Evolutionary conservation across 2,888 invertebrate genomes (phyloP).

Genomic region (Ferdinandea cuprea): DNA sequence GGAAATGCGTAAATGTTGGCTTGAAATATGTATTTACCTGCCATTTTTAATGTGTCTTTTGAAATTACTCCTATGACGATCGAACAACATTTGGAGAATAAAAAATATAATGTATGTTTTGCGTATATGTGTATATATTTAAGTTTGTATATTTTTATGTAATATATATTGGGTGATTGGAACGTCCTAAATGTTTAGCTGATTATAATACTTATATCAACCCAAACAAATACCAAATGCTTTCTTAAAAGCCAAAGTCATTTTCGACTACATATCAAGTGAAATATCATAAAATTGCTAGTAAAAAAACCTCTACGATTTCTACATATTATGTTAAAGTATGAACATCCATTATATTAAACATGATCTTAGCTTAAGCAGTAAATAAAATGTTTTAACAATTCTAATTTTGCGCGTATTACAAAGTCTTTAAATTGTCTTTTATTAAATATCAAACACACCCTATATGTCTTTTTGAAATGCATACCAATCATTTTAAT

Average conservation of each 20-base stretch:
- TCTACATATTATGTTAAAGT: slow-evolving; percentile 17
- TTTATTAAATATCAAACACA: slow-evolving; percentile 9
- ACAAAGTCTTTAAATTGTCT: slow-evolving; percentile 17
- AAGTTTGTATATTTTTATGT: slow-evolving; percentile 37
- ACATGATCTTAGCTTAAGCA: background rate
- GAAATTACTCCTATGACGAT: too few relatives aligned
- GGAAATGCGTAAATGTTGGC: too few relatives aligned
- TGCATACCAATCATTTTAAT: background rate
- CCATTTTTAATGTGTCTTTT: too few relatives aligned
- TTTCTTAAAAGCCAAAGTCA: slow-evolving; percentile 22
- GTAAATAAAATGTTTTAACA: slow-evolving; percentile 13
- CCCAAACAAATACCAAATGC: slow-evolving; percentile 30
- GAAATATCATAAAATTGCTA: slow-evolving; percentile 38
- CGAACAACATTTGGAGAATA: too few relatives aligned
- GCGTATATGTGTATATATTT: background rate
- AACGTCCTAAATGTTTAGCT: slow-evolving; percentile 47
- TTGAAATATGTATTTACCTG: too few relatives aligned
- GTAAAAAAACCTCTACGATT: slow-evolving; percentile 37
- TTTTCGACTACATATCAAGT: slow-evolving; percentile 35
- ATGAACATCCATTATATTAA: slow-evolving; percentile 18
- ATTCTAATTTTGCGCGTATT: slow-evolving; percentile 4
- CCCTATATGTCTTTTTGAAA: slow-evolving; percentile 7
- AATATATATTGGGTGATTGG: slow-evolving; percentile 32
- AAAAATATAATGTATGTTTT: too few relatives aligned
- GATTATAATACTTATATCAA: slow-evolving; percentile 41